These are phyloP conservation scores for Ruditapes philippinarum DNA, from an alignment of 1,140 invertebrate genomes.

Conservation along the genomic window DNA sequence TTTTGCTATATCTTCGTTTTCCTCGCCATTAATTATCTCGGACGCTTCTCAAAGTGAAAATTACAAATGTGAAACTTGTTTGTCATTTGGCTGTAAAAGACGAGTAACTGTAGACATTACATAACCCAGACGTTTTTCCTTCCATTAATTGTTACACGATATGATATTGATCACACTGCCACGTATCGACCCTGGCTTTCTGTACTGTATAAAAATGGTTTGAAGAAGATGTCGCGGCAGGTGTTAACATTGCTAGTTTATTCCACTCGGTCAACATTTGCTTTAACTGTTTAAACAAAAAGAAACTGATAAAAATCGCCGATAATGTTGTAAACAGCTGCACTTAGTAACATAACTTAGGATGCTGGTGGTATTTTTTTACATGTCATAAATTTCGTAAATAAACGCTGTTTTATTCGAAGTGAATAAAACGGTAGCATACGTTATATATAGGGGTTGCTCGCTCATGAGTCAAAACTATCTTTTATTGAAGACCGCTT, in stretches of 20 bases:
- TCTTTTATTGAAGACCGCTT: too few relatives aligned
- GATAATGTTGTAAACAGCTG: too few relatives aligned
- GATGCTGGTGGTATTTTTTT: too few relatives aligned
- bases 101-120: background rate
- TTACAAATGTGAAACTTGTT: background rate
- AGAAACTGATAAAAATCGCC: too few relatives aligned
- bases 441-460: too few relatives aligned
- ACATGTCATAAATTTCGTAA: too few relatives aligned
- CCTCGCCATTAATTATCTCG: too few relatives aligned
- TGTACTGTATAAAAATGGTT: background rate
- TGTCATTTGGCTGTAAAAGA: background rate
- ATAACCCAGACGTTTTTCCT: background rate
- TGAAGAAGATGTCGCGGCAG: background rate
- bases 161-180: background rate
- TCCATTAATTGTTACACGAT: background rate
- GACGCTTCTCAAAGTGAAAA: background rate
- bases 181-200: background rate
- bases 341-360: too few relatives aligned
- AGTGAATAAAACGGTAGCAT: too few relatives aligned
- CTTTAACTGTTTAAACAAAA: background rate
- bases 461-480: too few relatives aligned
- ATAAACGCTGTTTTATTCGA: too few relatives aligned
- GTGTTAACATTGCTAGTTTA: background rate
- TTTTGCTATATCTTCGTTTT: too few relatives aligned
- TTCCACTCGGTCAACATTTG: background rate